These are phyloP conservation scores for Ctenicera cuprea DNA, from an alignment of 2,888 invertebrate species.

Conservation along the genomic window DNA sequence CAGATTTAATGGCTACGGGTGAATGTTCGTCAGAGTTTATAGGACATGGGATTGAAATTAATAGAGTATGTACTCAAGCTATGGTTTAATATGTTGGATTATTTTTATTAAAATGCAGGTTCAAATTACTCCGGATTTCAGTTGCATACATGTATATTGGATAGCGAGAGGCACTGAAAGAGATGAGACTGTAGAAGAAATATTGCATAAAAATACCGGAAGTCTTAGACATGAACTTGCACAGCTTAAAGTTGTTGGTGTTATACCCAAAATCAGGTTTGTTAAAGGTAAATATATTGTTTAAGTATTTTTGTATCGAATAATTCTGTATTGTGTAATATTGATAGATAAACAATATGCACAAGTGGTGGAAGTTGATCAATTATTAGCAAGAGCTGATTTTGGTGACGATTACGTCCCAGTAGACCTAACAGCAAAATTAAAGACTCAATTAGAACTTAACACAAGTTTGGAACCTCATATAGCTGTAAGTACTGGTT, in stretches of 20 bases:
- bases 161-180: constrained; percentile 74
- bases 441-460: constrained; percentile 70
- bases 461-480: constrained; percentile 74
- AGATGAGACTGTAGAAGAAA: constrained; percentile 74
- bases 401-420: constrained; percentile 81
- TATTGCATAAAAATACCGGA: constrained; percentile 77
- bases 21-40: constrained; percentile 77
- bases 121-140: constrained; percentile 80
- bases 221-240: constrained; percentile 83
- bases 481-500: constrained; percentile 72
- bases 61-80: constrained; percentile 78
- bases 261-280: constrained; percentile 84
- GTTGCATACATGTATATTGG: constrained; percentile 84
- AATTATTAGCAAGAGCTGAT: constrained; percentile 77
- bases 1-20: constrained; percentile 86
- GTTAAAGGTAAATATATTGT: constrained; percentile 75
- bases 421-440: constrained; percentile 67
- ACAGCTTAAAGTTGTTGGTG: constrained; percentile 83
- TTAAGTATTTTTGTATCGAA: too few relatives aligned
- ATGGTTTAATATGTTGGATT: too few relatives aligned
- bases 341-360: constrained; percentile 79
- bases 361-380: constrained; percentile 77
- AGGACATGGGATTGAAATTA: constrained; percentile 83
- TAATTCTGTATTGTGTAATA: too few relatives aligned
- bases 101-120: constrained; percentile 72